phyloP scores from a whole-genome alignment of 2,113 vertebrate genomes.

The Camelus dromedarius region DNA sequence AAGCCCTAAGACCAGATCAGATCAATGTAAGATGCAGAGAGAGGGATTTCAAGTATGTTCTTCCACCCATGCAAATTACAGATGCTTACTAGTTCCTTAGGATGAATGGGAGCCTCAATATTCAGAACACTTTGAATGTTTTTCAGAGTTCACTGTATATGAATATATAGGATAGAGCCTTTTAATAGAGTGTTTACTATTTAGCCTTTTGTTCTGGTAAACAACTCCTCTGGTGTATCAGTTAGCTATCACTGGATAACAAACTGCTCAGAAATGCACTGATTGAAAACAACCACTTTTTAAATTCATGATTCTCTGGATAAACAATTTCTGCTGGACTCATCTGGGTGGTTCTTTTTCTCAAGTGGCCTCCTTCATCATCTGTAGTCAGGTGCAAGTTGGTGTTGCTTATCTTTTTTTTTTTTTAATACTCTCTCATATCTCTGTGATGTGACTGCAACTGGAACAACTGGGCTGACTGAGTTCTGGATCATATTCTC shows the following conservation, averaged over 20 bases:
- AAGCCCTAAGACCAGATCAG: not conserved
- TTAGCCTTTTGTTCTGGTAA: not conserved
- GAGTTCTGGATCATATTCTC: not conserved
- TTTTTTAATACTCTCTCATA: too few relatives aligned
- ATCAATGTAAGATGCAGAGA: not conserved
- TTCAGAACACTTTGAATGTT: not conserved
- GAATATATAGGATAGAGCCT: not conserved
- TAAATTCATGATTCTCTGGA: not conserved
- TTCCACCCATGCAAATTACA: not conserved
- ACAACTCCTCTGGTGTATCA: not conserved
- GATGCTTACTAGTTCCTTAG: not conserved
- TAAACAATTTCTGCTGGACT: not conserved
- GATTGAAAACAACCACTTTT: not conserved
- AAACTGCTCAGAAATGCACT: not conserved
- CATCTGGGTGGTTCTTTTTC: not conserved
- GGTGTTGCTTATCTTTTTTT: not conserved
- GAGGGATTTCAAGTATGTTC: not conserved
- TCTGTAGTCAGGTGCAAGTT: not conserved
- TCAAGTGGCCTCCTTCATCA: not conserved
- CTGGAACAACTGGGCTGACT: not conserved
- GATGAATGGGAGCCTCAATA: not conserved
- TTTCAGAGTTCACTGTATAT: not conserved
- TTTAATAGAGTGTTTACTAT: not conserved
- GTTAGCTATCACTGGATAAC: not conserved
- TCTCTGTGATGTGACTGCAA: too few relatives aligned